A percentile compares a stretch with the other conserved stretches of the same genome.
These are phyloP conservation scores for Drosophila suzukii DNA, from an alignment of 1,140 invertebrate genomes.

Conservation along the genomic window DNA sequence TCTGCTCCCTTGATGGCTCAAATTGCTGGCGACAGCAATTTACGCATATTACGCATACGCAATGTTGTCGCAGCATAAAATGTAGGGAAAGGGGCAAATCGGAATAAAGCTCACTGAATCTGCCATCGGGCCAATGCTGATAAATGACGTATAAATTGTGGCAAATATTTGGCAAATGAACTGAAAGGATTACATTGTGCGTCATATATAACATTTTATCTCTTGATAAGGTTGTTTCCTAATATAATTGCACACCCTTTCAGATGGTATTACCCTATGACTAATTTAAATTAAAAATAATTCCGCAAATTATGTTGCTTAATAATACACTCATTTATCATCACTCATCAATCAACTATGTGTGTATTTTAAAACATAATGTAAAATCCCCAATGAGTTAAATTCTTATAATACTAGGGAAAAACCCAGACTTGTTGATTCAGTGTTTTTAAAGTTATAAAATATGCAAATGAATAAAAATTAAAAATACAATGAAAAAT, in stretches of 20 bases:
- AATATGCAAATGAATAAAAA: neutral
- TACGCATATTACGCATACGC: constrained; percentile 56
- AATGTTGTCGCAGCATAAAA: constrained; percentile 32
- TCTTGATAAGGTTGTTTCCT: neutral
- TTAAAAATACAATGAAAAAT: neutral
- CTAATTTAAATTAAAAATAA: too few species aligned
- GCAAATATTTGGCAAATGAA: neutral
- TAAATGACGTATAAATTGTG: constrained; percentile 37
- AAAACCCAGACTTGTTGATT: too few species aligned
- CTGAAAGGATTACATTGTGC: neutral
- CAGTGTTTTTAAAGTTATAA: neutral
- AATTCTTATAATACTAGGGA: too few species aligned
- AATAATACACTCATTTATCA: too few species aligned
- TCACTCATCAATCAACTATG: too few species aligned
- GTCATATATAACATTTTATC: neutral
- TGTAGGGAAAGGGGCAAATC: constrained; percentile 11
- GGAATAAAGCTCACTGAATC: constrained; percentile 19
- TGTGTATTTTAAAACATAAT: too few species aligned
- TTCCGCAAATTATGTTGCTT: too few species aligned
- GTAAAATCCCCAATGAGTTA: too few species aligned
- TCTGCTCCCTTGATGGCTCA: constrained; percentile 9
- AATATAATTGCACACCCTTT: neutral
- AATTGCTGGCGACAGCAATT: constrained; percentile 45
- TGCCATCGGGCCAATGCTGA: constrained; percentile 18
- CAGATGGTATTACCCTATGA: neutral